Evolutionary conservation across 2,113 vertebrate genomes (phyloP).

Genomic region (Pagrus major): DNA sequence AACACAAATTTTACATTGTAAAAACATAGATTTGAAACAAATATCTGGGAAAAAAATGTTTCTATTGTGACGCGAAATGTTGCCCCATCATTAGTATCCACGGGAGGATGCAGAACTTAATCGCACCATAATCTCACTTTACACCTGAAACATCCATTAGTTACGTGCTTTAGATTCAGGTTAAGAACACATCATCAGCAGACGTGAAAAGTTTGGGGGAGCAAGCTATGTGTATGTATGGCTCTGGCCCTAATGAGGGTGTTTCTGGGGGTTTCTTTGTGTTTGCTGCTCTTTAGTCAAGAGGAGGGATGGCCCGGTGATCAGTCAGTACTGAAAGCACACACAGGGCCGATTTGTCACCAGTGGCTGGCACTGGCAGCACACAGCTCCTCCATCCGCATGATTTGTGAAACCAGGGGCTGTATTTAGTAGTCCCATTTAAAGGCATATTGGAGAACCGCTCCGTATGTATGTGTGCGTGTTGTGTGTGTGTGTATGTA

Average conservation of each 20-base stretch:
- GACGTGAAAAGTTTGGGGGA: constrained; percentile 65
- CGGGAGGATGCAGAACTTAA: constrained; percentile 55
- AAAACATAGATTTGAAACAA: too few relatives aligned
- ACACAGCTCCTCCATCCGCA: constrained; percentile 75
- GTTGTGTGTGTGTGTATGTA: constrained; percentile 32
- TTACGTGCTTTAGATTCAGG: constrained; percentile 65
- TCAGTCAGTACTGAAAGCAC: constrained; percentile 81
- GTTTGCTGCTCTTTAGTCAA: constrained; percentile 83
- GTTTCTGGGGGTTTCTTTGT: constrained; percentile 80
- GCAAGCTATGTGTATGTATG: constrained; percentile 70
- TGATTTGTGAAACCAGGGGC: constrained; percentile 81
- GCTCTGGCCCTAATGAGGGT: constrained; percentile 81
- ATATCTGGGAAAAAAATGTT: constrained; percentile 37
- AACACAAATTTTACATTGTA: constrained; percentile 17
- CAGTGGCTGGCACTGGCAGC: constrained; percentile 77
- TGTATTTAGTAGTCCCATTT: constrained; percentile 84
- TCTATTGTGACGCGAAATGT: constrained; percentile 46
- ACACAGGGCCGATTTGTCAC: constrained; percentile 81
- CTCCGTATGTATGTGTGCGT: constrained; percentile 37
- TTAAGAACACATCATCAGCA: constrained; percentile 64
- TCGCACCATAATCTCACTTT: constrained; percentile 71
- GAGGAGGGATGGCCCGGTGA: constrained; percentile 77
- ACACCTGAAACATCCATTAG: constrained; percentile 71
- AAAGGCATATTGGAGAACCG: constrained; percentile 78
- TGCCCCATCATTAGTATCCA: constrained; percentile 45